phyloP scores from a whole-genome alignment of 2,797 vertebrate species.

The Urosaurus nigricauda region DNA sequence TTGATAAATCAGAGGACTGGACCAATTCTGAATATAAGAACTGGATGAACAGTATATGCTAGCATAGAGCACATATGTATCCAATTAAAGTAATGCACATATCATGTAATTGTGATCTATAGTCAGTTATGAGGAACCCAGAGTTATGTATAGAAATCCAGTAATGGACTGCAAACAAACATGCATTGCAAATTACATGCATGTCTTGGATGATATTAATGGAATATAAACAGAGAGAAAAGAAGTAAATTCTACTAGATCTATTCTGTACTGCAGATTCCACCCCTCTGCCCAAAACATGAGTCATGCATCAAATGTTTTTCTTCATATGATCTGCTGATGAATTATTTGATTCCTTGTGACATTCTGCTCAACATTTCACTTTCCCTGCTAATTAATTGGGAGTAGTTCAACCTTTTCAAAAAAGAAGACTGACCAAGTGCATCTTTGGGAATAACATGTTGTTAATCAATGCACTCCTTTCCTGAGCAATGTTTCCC shows the following conservation, averaged over 20 bases:
- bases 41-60: neutral
- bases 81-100: neutral
- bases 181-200: neutral
- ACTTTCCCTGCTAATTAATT: slow-evolving; percentile 27
- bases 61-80: neutral
- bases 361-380: slow-evolving; percentile 12
- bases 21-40: neutral
- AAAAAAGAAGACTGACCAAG: slow-evolving; percentile 11
- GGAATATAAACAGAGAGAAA: slow-evolving; percentile 29
- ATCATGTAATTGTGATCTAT: neutral
- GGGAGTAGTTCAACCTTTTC: slow-evolving; percentile 40
- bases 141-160: slow-evolving; percentile 34
- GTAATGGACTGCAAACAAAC: slow-evolving; percentile 24
- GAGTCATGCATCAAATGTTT: slow-evolving; percentile 25
- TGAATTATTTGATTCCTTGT: slow-evolving; percentile 42
- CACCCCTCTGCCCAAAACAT: slow-evolving; percentile 34
- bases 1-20: neutral
- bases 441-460: slow-evolving; percentile 5
- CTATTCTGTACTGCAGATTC: slow-evolving; percentile 34
- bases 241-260: neutral
- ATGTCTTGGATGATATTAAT: neutral
- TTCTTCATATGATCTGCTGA: slow-evolving; percentile 36
- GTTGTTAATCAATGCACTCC: neutral
- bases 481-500: neutral
- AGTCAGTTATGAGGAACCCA: neutral